Percentiles rank a stretch among this genome's conserved stretches.
phyloP scores from a whole-genome alignment of 2,888 invertebrate genomes.

The Sisyra nigra region DNA sequence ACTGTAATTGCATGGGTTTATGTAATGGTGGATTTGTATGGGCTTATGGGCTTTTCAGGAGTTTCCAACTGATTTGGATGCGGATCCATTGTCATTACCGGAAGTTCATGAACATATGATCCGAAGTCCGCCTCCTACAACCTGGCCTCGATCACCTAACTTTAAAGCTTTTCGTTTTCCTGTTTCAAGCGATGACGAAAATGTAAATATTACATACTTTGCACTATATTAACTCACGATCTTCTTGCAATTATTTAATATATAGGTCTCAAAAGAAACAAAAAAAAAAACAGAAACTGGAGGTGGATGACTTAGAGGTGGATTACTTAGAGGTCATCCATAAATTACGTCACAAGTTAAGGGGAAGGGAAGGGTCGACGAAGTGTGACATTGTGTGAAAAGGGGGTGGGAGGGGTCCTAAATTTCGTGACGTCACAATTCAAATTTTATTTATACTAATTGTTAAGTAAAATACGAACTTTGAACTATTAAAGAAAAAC shows the following conservation, averaged over 20 bases:
- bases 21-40: neutral
- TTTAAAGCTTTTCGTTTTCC: slow-evolving; percentile 38
- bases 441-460: too few relatives aligned
- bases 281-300: slow-evolving; percentile 2
- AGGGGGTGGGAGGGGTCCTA: too few relatives aligned
- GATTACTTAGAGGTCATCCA: neutral
- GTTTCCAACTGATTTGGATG: slow-evolving; percentile 36
- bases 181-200: slow-evolving; percentile 25
- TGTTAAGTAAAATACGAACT: too few relatives aligned
- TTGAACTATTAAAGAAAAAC: too few relatives aligned
- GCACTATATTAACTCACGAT: neutral
- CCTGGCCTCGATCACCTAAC: slow-evolving; percentile 50
- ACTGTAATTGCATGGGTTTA: too few relatives aligned
- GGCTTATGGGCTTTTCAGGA: slow-evolving; percentile 22
- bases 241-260: neutral
- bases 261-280: too few relatives aligned
- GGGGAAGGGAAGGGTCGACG: too few relatives aligned
- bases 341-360: too few relatives aligned
- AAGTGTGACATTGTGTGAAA: too few relatives aligned
- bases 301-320: neutral
- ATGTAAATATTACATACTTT: slow-evolving; percentile 8
- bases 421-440: too few relatives aligned
- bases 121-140: slow-evolving; percentile 63
- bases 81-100: slow-evolving; percentile 56
- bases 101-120: slow-evolving; percentile 74